Percentiles rank a stretch among this genome's conserved stretches.
Conservation (phyloP, 1,140 invertebrate genomes). For the Phthorimaea operculella region DNA sequence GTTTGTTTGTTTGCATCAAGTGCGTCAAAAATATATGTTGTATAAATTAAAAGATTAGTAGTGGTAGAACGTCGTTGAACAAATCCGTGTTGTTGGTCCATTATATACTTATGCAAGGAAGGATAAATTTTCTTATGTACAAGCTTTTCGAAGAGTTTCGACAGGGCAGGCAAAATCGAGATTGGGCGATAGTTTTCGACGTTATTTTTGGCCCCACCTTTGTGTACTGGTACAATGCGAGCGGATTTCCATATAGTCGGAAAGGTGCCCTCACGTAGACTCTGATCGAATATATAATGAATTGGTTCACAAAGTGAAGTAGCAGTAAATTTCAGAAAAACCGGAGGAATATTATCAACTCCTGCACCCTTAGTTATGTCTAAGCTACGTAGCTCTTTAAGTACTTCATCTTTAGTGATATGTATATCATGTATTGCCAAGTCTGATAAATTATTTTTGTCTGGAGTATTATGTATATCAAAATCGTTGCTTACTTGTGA, state of each 20-base stretch:
- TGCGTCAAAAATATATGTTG: too few relatives aligned
- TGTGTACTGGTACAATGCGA: conserved; percentile 11
- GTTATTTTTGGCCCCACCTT: conserved; percentile 5
- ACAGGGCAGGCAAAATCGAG: too few relatives aligned
- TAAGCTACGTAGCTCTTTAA: background rate
- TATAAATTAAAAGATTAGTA: too few relatives aligned
- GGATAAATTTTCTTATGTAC: too few relatives aligned
- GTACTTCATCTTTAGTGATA: background rate
- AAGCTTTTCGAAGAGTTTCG: too few relatives aligned
- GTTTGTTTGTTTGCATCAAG: too few relatives aligned
- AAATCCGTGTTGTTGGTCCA: too few relatives aligned
- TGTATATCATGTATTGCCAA: background rate
- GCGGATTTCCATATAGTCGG: too few relatives aligned
- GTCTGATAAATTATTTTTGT: background rate
- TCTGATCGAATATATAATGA: conserved; percentile 9
- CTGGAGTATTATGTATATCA: too few relatives aligned
- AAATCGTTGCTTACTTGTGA: background rate
- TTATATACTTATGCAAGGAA: too few relatives aligned
- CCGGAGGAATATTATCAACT: conserved; percentile 7
- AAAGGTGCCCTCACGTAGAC: conserved; percentile 8
- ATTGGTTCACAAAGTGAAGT: conserved; percentile 5
- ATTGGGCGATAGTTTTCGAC: conserved; percentile 1
- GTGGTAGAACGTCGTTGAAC: too few relatives aligned
- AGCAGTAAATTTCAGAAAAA: conserved; percentile 10
- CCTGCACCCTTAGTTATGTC: conserved; percentile 14